Base-by-base conservation (phyloP, 2,113 vertebrate species). In the Periophthalmodon schlosseri region DNA sequence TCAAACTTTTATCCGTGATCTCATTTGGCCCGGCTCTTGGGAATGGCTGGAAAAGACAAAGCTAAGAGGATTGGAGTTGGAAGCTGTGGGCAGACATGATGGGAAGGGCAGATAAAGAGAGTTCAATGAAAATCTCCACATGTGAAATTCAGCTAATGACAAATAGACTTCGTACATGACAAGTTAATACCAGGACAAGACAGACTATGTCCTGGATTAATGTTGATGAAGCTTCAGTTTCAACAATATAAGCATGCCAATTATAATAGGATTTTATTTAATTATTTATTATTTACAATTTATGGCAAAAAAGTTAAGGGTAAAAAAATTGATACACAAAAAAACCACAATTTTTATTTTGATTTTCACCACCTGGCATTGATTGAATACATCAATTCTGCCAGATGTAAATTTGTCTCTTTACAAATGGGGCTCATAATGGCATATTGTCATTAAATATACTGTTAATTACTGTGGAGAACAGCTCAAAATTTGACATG, bases 1-100 rank as follows among this genome's bases (percentile, higher is more conserved):
- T 83, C 80, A 70, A 83, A 83, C 3, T 7, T 77, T 86, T 84
- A 87, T 80, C 84, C 78, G 82, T 64, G 74, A 90, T 87, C 87
- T 85, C 0, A 33, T 72, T 86, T 84, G 77, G 82, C 80, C 81
- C 54, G 0, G 9, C 69, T 73, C 72, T 84, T 80, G 77, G 80
- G 83, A 88, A 82, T 77, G 72, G 83, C 78, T 68, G 73, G 50
- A 73, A 78, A 74, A 72, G 79, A 77, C 79, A 79, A 79, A 80
- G 70, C 78, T 80, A 80, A 88, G 74, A 79, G 77, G 86, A 80
- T 82, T 80, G 78, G 80, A 28, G 84, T 75, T 49, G 14, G 21
- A 68, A 85, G 79, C 75, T 73, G 67, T 64, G 78, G 80, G 75
- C 73, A 69, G 70, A 75, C 86, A 69, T 11, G 84, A 87, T 78